phyloP scores from a whole-genome alignment of 2,113 vertebrate species.

The Hemichromis elongatus region DNA sequence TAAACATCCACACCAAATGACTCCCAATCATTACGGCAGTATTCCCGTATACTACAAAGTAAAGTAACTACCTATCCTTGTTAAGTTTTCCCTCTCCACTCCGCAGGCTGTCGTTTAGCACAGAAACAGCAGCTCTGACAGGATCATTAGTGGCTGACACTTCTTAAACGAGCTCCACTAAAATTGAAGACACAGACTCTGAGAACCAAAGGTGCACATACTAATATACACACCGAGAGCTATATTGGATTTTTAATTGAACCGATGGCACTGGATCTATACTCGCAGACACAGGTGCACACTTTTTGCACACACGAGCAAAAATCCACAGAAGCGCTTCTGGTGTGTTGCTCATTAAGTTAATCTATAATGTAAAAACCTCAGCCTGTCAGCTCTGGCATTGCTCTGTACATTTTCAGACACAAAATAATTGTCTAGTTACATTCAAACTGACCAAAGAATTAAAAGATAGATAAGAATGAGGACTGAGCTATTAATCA shows the following conservation, averaged over 20 bases:
- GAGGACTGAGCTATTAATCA: background rate
- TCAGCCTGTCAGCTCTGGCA: background rate
- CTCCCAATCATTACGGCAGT: background rate
- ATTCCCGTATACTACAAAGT: background rate
- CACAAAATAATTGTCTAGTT: background rate
- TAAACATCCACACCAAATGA: background rate
- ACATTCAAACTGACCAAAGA: background rate
- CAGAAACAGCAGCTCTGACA: constrained; percentile 4
- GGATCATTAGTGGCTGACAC: constrained; percentile 13
- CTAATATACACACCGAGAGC: background rate
- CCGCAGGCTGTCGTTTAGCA: background rate
- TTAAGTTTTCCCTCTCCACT: background rate
- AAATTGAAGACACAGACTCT: background rate
- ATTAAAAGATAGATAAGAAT: background rate
- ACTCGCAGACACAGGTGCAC: background rate
- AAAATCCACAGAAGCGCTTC: background rate
- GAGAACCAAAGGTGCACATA: background rate
- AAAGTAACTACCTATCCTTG: background rate
- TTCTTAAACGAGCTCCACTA: background rate
- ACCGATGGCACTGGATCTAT: background rate
- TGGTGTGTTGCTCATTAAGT: background rate
- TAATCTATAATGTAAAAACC: background rate
- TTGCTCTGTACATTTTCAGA: background rate
- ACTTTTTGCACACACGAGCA: background rate
- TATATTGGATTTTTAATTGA: background rate